Evolutionary conservation across 2,888 invertebrate genomes (phyloP).

Genomic region (Nomada fabriciana): DNA sequence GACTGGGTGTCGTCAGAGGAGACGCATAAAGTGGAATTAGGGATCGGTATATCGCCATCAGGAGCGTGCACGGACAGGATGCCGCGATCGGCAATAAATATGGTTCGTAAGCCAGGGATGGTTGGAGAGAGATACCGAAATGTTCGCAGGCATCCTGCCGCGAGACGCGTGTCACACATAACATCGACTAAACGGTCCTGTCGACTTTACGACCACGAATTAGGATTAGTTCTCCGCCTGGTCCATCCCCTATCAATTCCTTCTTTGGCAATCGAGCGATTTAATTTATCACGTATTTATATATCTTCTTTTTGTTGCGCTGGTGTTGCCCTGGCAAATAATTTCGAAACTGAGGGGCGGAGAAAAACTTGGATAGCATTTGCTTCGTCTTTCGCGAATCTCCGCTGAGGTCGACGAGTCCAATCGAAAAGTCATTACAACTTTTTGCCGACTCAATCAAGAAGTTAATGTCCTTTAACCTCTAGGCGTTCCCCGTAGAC

Average conservation of each 20-base stretch:
- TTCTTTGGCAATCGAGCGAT: background rate
- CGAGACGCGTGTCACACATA: conserved; percentile 77
- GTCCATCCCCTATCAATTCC: conserved; percentile 43
- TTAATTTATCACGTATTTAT: background rate
- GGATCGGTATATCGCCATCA: conserved; percentile 50
- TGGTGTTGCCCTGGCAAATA: conserved; percentile 19
- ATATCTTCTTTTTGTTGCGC: background rate
- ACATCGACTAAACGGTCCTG: conserved; percentile 62
- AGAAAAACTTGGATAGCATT: conserved; percentile 28
- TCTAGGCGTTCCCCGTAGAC: conserved; percentile 77
- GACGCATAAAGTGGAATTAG: conserved; percentile 63
- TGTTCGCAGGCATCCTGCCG: conserved; percentile 68
- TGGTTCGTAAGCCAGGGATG: conserved; percentile 76
- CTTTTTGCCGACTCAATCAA: conserved; percentile 82
- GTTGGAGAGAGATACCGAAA: conserved; percentile 75
- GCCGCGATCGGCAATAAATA: conserved; percentile 73
- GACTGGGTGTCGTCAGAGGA: background rate
- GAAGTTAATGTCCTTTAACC: conserved; percentile 84
- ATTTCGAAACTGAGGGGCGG: background rate
- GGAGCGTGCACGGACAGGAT: conserved; percentile 41
- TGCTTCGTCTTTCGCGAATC: conserved; percentile 39
- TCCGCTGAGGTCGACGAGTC: conserved; percentile 52
- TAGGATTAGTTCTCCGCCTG: conserved; percentile 71
- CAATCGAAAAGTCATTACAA: conserved; percentile 83
- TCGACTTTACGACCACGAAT: conserved; percentile 74